phyloP scores from a whole-genome alignment of 2,888 invertebrate species.

The Pterostichus madidus region DNA sequence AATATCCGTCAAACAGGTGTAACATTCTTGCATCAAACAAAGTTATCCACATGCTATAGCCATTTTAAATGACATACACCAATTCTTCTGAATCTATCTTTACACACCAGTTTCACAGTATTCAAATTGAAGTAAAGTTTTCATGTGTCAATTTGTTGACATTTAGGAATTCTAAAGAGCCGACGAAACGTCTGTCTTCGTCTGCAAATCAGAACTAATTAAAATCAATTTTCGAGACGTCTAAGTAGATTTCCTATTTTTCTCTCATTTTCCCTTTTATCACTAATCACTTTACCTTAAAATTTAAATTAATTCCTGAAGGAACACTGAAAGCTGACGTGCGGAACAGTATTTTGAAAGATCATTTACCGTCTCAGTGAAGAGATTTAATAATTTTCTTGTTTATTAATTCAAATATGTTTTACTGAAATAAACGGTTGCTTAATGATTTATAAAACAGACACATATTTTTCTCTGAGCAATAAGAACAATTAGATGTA shows the following conservation, averaged over 20 bases:
- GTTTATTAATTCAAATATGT: neutral
- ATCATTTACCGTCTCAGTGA: slow-evolving; percentile 16
- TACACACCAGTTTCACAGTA: too few species aligned
- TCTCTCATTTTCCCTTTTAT: slow-evolving; percentile 57
- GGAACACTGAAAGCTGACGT: slow-evolving; percentile 25
- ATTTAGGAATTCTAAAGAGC: slow-evolving; percentile 2
- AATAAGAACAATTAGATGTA: neutral
- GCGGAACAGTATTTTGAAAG: slow-evolving; percentile 37
- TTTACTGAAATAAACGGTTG: neutral
- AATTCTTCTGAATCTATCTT: too few species aligned
- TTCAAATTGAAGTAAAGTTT: too few species aligned
- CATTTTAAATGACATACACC: too few species aligned
- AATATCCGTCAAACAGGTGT: too few species aligned
- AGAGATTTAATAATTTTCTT: slow-evolving; percentile 10
- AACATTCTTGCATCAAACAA: too few species aligned
- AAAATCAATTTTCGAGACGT: slow-evolving; percentile 57
- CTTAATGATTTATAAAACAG: neutral
- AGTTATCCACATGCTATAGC: too few species aligned
- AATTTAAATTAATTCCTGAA: slow-evolving; percentile 60
- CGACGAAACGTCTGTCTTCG: too few species aligned
- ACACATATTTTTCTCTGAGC: neutral
- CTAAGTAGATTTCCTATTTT: slow-evolving; percentile 61
- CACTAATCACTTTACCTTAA: slow-evolving; percentile 63
- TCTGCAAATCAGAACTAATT: slow-evolving; percentile 49
- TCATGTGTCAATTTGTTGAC: too few species aligned